Evolutionary conservation across 1,140 invertebrate species (phyloP), one percentile per base, ranked within the genome.

Genomic region (Ceratina japonica): DNA sequence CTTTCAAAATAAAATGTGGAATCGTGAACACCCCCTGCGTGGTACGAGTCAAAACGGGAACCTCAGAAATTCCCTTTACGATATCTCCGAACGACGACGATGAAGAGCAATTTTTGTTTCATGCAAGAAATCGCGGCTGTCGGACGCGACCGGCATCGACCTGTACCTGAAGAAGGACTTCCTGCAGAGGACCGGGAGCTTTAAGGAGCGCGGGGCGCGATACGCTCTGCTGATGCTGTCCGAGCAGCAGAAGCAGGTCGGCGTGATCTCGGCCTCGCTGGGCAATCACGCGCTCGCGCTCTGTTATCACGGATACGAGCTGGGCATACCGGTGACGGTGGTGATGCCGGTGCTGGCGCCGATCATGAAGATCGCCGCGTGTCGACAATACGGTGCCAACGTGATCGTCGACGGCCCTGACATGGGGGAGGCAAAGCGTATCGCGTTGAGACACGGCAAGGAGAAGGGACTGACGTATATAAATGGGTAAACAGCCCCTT

Each of bases 91-190:
- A 8, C 5, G 10, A 44, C n/a, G 31, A 13, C 63, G 37, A 65
- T 56, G 3, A 18, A 1, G 5, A 24, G 16, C 24, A 16, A 54
- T 16, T 5, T 13, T 16, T 1, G 15, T 52, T 66, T 54, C 5
- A 92, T 15, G 51, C 61, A 86, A 96, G 95, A 94, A 93, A 93
- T 97, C 97, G 0, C 96, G 96, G 82, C 94, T 98, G 87, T 98
- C 97, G 0, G 92, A 94, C 4, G 86, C 94, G 15, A 95, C 95
- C 74, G 96, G 95, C 31, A 97, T 98, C 95, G 95, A 98, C 49
- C 94, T 99, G 59, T 99, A 95, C 91, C 94, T 98, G 77, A 98
- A 99, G 91, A 98, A 98, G 89, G 98, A 99, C 89, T 98, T 97
- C 91, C 92, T 98, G 12, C 97, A 98, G 92, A 95, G 94, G 71